Evolutionary conservation across 2,113 vertebrate species (phyloP).

Genomic region (Sminthopsis crassicaudata): DNA sequence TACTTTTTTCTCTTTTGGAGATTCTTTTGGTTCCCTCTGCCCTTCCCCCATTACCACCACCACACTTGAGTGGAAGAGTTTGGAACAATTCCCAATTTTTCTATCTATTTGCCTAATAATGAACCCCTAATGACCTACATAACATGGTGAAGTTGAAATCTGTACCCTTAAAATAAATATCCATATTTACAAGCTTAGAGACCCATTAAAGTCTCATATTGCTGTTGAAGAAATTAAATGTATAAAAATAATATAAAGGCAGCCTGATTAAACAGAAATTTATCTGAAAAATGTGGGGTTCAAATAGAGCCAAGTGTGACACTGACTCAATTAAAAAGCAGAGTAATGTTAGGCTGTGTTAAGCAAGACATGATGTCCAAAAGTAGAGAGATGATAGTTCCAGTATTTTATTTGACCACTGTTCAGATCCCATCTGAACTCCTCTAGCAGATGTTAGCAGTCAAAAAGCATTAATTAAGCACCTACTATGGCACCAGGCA

Average conservation of each 20-base stretch:
- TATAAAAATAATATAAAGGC: background rate
- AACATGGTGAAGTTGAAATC: background rate
- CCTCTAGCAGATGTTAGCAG: background rate
- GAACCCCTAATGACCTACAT: background rate
- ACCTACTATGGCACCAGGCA: background rate
- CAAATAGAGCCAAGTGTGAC: background rate
- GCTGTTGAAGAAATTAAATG: background rate
- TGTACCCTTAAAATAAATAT: background rate
- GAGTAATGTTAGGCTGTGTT: background rate
- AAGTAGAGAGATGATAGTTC: background rate
- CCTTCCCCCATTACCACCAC: background rate
- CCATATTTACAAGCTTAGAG: background rate
- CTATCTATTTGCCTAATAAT: background rate
- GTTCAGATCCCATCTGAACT: background rate
- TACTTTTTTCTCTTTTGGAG: background rate
- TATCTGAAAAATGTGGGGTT: background rate
- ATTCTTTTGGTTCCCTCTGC: background rate
- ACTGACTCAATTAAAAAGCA: background rate
- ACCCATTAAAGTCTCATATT: background rate
- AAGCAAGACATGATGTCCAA: background rate
- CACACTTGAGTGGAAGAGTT: background rate
- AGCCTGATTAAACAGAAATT: background rate
- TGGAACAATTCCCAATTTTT: background rate
- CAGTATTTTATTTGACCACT: background rate
- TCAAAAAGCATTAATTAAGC: background rate